These are phyloP conservation scores for Callyntrura sp. DNA, from an alignment of 2,888 invertebrate genomes.

Conservation along the genomic window DNA sequence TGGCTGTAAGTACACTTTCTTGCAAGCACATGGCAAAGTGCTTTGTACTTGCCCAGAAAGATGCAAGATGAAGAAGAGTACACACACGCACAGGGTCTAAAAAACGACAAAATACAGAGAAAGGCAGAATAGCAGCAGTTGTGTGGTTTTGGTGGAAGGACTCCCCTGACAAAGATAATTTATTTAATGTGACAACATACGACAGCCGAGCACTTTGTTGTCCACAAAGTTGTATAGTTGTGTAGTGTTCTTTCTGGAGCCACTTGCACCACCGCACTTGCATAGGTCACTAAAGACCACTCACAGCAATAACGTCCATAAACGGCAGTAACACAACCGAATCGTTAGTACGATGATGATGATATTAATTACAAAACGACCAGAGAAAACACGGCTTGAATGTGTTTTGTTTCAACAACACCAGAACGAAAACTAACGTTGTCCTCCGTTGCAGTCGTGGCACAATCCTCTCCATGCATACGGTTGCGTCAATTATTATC, in stretches of 20 bases:
- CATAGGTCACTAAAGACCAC: slow-evolving; percentile 59
- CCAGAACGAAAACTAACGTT: background rate
- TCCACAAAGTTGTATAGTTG: background rate
- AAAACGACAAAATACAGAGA: background rate
- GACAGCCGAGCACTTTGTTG: slow-evolving; percentile 33
- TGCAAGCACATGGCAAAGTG: background rate
- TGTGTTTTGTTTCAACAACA: background rate
- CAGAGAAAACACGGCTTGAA: too few relatives aligned
- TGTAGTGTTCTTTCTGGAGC: background rate
- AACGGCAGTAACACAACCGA: slow-evolving; percentile 9
- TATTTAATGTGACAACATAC: slow-evolving; percentile 71
- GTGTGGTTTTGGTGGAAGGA: slow-evolving; percentile 24
- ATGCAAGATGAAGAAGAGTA: slow-evolving; percentile 2
- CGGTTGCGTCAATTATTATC: slow-evolving; percentile 49
- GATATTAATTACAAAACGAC: too few relatives aligned
- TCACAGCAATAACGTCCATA: slow-evolving; percentile 11
- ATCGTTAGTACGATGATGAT: background rate
- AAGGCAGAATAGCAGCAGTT: background rate
- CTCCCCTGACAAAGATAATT: slow-evolving; percentile 67
- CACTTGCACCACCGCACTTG: background rate
- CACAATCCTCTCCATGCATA: slow-evolving; percentile 21
- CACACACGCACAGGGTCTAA: too few relatives aligned
- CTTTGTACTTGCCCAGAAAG: background rate
- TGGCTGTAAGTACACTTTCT: slow-evolving; percentile 39
- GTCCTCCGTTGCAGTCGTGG: background rate